Percentiles rank a stretch among this genome's conserved stretches.
phyloP scores from a whole-genome alignment of 2,888 invertebrate genomes.

The Phengaris arion region DNA sequence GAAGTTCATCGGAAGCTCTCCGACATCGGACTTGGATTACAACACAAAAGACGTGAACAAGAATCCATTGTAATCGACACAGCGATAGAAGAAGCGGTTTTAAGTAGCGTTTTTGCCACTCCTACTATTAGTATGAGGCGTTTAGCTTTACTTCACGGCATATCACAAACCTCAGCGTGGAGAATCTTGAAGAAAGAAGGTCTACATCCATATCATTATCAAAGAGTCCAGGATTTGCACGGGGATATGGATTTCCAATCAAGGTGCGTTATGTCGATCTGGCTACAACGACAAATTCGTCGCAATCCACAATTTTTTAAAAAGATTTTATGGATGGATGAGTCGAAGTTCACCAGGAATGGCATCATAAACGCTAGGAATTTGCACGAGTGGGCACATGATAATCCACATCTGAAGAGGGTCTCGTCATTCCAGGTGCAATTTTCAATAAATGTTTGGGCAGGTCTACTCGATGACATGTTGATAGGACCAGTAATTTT shows the following conservation, averaged over 20 bases:
- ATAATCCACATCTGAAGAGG: conserved; percentile 8
- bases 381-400: not conserved
- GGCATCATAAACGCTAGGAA: not conserved
- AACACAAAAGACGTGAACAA: no score
- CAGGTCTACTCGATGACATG: no score
- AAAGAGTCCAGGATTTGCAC: conserved; percentile 35
- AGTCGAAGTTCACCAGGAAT: conserved; percentile 8
- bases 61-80: conserved; percentile 28
- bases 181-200: conserved; percentile 28
- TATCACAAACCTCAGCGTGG: not conserved
- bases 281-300: conserved; percentile 11
- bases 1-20: conserved; percentile 35
- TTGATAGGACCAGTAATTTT: no score
- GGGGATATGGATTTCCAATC: conserved; percentile 31
- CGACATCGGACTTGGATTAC: conserved; percentile 30
- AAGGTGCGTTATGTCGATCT: no score
- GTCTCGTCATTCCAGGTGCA: not conserved
- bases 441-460: not conserved
- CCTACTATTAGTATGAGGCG: conserved; percentile 34
- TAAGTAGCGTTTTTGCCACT: conserved; percentile 31
- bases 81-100: conserved; percentile 33
- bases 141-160: conserved; percentile 32
- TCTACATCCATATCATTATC: conserved; percentile 34
- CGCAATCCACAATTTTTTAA: conserved; percentile 19
- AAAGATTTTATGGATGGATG: conserved; percentile 19